Conservation (phyloP, 2,797 vertebrate genomes). For the Lindbergichthys nudifrons region DNA sequence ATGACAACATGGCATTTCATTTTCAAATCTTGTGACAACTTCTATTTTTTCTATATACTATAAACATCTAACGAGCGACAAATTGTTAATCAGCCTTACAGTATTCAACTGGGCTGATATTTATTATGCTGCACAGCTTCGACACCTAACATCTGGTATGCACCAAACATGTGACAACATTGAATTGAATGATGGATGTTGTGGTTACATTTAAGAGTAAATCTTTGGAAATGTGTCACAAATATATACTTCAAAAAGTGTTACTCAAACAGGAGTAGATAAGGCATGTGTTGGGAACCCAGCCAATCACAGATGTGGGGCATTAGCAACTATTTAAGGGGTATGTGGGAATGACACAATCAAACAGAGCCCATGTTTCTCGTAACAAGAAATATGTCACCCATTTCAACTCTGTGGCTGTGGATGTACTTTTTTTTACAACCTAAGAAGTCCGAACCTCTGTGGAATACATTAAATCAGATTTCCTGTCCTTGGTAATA, state of each 20-base stretch:
- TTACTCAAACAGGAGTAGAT: not conserved
- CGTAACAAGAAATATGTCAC: not conserved
- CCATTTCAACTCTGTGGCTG: too few relatives aligned
- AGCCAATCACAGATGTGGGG: not conserved
- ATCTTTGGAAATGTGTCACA: not conserved
- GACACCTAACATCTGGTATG: not conserved
- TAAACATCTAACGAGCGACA: not conserved
- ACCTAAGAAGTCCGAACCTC: not conserved
- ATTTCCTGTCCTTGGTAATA: not conserved
- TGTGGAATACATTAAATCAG: not conserved
- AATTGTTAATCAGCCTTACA: not conserved
- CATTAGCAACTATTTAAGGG: not conserved
- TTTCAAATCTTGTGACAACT: not conserved
- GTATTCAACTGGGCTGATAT: not conserved
- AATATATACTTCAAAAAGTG: not conserved
- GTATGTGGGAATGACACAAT: not conserved
- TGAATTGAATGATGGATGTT: not conserved
- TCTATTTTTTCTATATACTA: not conserved
- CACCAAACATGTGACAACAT: not conserved
- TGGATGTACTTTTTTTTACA: not conserved
- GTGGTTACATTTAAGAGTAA: not conserved
- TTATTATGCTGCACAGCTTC: not conserved
- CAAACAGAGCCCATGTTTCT: not conserved
- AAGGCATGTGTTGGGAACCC: not conserved
- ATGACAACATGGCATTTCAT: not conserved